A percentile compares a stretch with the other conserved stretches of the same genome.
These are phyloP conservation scores for Tenualosa ilisha DNA, from an alignment of 2,797 vertebrate species.

Conservation along the genomic window DNA sequence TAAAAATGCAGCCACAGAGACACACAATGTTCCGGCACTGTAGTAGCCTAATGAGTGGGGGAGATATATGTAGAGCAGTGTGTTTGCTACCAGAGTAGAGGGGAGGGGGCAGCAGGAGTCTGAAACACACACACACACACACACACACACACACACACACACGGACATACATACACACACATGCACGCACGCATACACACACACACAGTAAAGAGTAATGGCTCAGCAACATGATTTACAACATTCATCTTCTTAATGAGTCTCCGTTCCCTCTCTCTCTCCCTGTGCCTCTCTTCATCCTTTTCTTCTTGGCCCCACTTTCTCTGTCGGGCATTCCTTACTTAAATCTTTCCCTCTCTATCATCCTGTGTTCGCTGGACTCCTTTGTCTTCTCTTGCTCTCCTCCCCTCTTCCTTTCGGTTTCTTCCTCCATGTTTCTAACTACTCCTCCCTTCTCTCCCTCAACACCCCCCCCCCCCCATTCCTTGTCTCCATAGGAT, in stretches of 20 bases:
- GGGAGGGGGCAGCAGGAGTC: not conserved
- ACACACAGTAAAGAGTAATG: not conserved
- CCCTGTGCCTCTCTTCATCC: not conserved
- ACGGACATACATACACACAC: too few relatives aligned
- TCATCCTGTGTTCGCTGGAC: not conserved
- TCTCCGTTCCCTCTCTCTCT: not conserved
- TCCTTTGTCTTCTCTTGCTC: not conserved
- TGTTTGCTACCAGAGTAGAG: not conserved
- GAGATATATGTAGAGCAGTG: not conserved
- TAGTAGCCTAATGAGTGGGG: not conserved
- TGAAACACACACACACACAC: not conserved
- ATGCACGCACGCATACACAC: not conserved
- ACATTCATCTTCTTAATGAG: constrained; percentile 30
- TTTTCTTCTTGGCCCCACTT: not conserved
- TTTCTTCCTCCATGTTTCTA: not conserved
- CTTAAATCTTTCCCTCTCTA: not conserved
- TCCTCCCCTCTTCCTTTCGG: not conserved
- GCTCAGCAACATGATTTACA: constrained; percentile 34
- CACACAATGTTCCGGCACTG: not conserved
- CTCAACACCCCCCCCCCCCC: not conserved
- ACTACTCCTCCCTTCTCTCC: not conserved
- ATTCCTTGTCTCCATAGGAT: constrained; percentile 59
- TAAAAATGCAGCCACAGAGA: not conserved
- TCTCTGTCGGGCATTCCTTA: constrained; percentile 24
- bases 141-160: not conserved